Evolutionary conservation across 2,888 invertebrate genomes (phyloP).

Genomic region (Mallateleia sp.): DNA sequence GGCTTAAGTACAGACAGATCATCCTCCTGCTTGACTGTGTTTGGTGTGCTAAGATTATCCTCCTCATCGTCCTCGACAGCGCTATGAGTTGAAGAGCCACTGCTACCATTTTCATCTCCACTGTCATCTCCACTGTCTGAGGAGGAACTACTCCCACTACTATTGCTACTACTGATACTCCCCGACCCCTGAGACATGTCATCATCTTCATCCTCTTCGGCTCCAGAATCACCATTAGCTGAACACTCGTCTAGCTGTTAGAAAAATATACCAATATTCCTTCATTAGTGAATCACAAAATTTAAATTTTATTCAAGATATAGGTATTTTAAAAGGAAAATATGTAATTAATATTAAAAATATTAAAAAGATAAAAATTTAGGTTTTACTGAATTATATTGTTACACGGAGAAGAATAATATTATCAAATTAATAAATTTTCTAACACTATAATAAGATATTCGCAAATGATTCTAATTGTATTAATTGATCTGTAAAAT

Average conservation of each 20-base stretch:
- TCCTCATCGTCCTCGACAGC: slow-evolving; percentile 88
- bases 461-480: too few species aligned
- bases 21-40: slow-evolving; percentile 82
- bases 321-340: not conserved
- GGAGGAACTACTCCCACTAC: slow-evolving; percentile 86
- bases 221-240: slow-evolving; percentile 88
- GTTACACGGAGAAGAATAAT: too few species aligned
- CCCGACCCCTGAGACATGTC: slow-evolving; percentile 86
- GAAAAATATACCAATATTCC: not conserved
- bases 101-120: slow-evolving; percentile 87
- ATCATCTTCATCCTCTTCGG: slow-evolving; percentile 89
- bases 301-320: not conserved
- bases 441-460: too few species aligned
- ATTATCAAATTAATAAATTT: too few species aligned
- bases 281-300: not conserved
- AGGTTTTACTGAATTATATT: too few species aligned
- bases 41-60: slow-evolving; percentile 86
- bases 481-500: too few species aligned
- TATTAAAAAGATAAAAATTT: too few species aligned
- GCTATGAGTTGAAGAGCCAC: slow-evolving; percentile 86
- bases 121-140: slow-evolving; percentile 88
- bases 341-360: too few species aligned
- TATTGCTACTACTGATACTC: slow-evolving; percentile 86
- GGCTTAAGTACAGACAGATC: too few species aligned
- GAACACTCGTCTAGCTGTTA: slow-evolving; percentile 88